Conservation (phyloP, 23 tunicate genomes). For the Halocynthia aurantium region DNA sequence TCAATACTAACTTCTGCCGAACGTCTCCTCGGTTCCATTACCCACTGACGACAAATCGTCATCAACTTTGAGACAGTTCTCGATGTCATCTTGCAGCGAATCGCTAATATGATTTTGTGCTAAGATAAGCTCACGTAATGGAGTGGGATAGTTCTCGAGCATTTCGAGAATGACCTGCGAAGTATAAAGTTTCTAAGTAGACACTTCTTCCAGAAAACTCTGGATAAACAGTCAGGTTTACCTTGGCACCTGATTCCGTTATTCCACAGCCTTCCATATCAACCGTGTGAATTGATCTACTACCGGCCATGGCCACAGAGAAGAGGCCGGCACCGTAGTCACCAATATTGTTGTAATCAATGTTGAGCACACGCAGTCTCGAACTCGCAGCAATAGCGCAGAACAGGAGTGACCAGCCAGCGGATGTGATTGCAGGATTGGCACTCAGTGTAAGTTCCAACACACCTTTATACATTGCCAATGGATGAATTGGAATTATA, state of each 20-base stretch:
- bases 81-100: slow-evolving; percentile 12
- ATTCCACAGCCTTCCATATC: slow-evolving; percentile 54
- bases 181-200: too few relatives aligned
- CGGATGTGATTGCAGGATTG: slow-evolving; percentile 26
- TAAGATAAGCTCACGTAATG: slow-evolving; percentile 28
- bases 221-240: background rate
- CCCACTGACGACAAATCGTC: background rate
- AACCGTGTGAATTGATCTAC: slow-evolving; percentile 21
- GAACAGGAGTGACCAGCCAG: slow-evolving; percentile 50
- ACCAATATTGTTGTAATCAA: slow-evolving; percentile 60
- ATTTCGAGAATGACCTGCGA: slow-evolving; percentile 31
- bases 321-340: slow-evolving; percentile 44
- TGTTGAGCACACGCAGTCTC: slow-evolving; percentile 17
- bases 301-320: slow-evolving; percentile 38
- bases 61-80: slow-evolving; percentile 3
- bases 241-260: slow-evolving; percentile 36
- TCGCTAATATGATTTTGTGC: slow-evolving; percentile 27
- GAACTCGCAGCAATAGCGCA: slow-evolving; percentile 65
- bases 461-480: slow-evolving; percentile 12
- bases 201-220: background rate
- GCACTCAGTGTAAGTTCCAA: slow-evolving; percentile 41
- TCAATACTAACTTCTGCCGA: background rate
- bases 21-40: background rate
- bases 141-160: slow-evolving; percentile 45
- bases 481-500: too few relatives aligned